Conservation (phyloP, 2,113 vertebrate species). For the Pteruthius melanotis region DNA sequence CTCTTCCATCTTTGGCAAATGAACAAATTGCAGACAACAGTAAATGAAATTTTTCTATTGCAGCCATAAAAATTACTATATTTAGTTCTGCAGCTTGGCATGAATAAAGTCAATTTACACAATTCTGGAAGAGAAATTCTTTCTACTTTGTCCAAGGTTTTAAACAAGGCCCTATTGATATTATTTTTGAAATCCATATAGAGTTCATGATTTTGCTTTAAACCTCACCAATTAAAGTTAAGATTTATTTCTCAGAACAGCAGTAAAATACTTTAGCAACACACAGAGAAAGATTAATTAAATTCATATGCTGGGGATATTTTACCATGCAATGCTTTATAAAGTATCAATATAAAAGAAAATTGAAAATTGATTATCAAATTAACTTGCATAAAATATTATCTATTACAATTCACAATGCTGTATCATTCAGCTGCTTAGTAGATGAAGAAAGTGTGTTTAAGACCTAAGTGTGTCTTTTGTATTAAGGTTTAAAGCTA, state of each 20-base stretch:
- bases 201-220: conserved; percentile 27
- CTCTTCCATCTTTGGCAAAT: background rate
- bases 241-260: conserved; percentile 45
- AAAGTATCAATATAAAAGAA: background rate
- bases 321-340: background rate
- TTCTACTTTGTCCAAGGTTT: conserved; percentile 50
- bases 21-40: background rate
- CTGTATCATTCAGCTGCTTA: background rate
- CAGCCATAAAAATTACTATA: conserved; percentile 6
- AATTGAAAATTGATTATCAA: background rate
- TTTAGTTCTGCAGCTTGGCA: conserved; percentile 32
- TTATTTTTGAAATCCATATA: conserved; percentile 28
- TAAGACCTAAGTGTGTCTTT: background rate
- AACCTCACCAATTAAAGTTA: background rate
- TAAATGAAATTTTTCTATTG: conserved; percentile 30
- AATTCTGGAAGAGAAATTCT: conserved; percentile 5
- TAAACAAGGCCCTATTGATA: conserved; percentile 27
- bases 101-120: conserved; percentile 12
- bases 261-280: conserved; percentile 31
- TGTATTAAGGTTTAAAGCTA: background rate
- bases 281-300: conserved; percentile 4
- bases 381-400: background rate
- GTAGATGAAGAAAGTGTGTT: background rate
- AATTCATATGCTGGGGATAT: background rate
- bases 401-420: background rate